These are phyloP conservation scores for Dicrurus megarhynchus DNA, from an alignment of 2,113 vertebrate species.

Conservation along the genomic window DNA sequence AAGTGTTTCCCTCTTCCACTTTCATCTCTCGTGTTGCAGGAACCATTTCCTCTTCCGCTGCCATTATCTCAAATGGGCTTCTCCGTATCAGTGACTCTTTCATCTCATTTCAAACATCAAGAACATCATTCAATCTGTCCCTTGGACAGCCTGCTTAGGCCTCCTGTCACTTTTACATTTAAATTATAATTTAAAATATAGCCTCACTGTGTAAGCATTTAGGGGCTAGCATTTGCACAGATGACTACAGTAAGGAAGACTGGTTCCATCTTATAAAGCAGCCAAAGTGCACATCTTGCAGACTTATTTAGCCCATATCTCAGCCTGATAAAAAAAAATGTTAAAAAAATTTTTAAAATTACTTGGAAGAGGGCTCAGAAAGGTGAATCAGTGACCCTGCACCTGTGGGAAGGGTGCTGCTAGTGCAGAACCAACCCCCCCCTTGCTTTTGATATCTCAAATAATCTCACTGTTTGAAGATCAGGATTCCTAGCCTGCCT, in stretches of 20 bases:
- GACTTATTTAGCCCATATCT: neutral
- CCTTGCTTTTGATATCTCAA: neutral
- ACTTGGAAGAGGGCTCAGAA: neutral
- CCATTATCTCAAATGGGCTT: neutral
- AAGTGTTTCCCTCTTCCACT: neutral
- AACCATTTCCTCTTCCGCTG: slow-evolving; percentile 45
- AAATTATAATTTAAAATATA: slow-evolving; percentile 9
- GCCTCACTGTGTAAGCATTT: slow-evolving; percentile 15
- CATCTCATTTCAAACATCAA: slow-evolving; percentile 49
- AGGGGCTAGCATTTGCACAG: neutral
- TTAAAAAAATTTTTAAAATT: no score
- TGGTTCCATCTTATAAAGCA: neutral
- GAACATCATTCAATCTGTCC: neutral
- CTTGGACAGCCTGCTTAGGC: neutral
- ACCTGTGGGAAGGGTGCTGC: neutral
- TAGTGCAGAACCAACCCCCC: neutral
- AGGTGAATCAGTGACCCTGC: neutral
- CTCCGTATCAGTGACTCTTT: slow-evolving; percentile 1
- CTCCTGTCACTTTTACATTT: neutral
- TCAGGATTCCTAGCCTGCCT: neutral
- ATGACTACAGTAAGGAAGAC: neutral
- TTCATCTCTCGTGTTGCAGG: neutral
- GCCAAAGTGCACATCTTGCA: neutral
- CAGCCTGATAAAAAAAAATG: neutral
- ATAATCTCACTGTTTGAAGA: neutral